Evolutionary conservation across 2,797 vertebrate genomes (phyloP).

Genomic region (Potorous gilbertii): DNA sequence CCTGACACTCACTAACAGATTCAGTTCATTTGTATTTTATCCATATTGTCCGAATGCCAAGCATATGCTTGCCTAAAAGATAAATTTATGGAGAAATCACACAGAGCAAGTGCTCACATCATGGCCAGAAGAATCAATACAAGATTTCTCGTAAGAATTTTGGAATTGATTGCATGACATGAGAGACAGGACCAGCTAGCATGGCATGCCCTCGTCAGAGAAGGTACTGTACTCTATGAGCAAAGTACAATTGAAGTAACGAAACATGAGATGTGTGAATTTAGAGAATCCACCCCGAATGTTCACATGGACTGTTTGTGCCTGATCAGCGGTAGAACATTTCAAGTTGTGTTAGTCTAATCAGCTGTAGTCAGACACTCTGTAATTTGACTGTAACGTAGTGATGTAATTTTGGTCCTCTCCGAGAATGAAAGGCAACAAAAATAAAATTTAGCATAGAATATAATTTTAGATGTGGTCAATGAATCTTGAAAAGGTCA

Average conservation of each 20-base stretch:
- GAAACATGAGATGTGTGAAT: background rate
- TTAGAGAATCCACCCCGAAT: background rate
- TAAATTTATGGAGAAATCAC: background rate
- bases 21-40: background rate
- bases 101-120: too few species aligned
- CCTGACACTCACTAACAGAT: background rate
- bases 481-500: background rate
- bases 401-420: background rate
- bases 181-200: background rate
- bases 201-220: background rate
- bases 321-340: background rate
- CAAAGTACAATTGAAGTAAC: background rate
- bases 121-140: background rate
- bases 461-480: background rate
- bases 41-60: background rate
- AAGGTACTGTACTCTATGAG: background rate
- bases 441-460: background rate
- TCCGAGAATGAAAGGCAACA: background rate
- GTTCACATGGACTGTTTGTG: background rate
- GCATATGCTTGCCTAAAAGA: background rate
- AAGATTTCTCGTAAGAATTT: background rate
- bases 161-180: background rate
- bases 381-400: background rate
- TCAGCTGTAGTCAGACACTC: background rate
- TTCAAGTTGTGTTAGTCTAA: background rate